These are phyloP conservation scores for Drosophila paracracens DNA, from an alignment of 2,888 invertebrate species.

Conservation along the genomic window DNA sequence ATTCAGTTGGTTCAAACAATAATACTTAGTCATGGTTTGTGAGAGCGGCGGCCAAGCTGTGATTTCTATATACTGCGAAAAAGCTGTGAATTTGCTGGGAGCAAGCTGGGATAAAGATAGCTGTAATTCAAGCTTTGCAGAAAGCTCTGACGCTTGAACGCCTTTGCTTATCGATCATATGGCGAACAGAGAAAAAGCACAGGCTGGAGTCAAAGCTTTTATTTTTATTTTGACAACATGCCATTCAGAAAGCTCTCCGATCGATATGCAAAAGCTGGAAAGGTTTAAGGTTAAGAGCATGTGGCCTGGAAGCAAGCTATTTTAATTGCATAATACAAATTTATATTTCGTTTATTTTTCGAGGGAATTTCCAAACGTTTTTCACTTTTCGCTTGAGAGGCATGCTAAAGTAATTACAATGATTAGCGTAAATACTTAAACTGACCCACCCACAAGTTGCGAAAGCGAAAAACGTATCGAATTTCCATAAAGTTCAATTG, in stretches of 20 bases:
- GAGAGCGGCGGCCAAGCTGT: slow-evolving; percentile 52
- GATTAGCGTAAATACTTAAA: slow-evolving; percentile 27
- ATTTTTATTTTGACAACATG: background rate
- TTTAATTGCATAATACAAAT: slow-evolving; percentile 31
- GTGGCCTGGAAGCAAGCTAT: slow-evolving; percentile 75
- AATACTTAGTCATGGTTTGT: slow-evolving; percentile 75
- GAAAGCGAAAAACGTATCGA: slow-evolving; percentile 80
- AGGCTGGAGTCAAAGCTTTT: slow-evolving; percentile 34
- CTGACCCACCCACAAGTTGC: slow-evolving; percentile 43
- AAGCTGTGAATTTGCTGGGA: slow-evolving; percentile 32
- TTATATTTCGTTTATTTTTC: slow-evolving; percentile 9
- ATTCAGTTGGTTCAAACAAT: slow-evolving; percentile 3
- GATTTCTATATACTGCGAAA: slow-evolving; percentile 25
- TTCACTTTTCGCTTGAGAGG: slow-evolving; percentile 44
- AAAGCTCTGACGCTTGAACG: slow-evolving; percentile 21
- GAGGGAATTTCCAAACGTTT: slow-evolving; percentile 53
- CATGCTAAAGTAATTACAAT: slow-evolving; percentile 24
- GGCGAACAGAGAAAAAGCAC: slow-evolving; percentile 15
- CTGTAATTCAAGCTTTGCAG: slow-evolving; percentile 29
- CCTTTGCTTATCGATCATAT: slow-evolving; percentile 32
- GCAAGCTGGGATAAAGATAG: slow-evolving; percentile 36
- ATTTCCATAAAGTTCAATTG: slow-evolving; percentile 83
- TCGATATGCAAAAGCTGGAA: slow-evolving; percentile 48
- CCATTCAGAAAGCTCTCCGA: slow-evolving; percentile 29
- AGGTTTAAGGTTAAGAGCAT: slow-evolving; percentile 55